Conservation (phyloP, 2,888 invertebrate species). For the Drosophila mayaguana region DNA sequence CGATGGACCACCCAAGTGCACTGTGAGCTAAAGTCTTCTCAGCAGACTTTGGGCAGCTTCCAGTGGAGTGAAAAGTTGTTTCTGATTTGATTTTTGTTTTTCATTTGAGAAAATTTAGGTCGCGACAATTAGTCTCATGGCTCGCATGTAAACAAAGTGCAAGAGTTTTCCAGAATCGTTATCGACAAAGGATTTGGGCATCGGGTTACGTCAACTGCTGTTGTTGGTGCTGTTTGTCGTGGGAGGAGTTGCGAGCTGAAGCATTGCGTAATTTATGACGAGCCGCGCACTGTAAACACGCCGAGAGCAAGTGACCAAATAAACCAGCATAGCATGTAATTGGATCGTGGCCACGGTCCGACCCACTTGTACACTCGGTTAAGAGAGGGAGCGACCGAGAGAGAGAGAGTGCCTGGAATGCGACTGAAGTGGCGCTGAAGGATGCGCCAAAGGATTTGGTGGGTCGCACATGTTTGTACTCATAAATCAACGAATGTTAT, state of each 20-base stretch:
- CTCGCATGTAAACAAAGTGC: conserved; percentile 68
- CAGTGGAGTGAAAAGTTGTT: neutral
- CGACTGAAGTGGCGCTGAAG: conserved; percentile 76
- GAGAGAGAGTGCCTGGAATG: too few species aligned
- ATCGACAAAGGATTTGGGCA: conserved; percentile 69
- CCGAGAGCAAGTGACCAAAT: conserved; percentile 51
- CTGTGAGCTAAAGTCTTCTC: neutral
- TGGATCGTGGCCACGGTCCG: conserved; percentile 50
- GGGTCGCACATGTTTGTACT: conserved; percentile 85
- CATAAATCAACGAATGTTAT: conserved; percentile 84
- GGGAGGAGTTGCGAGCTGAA: conserved; percentile 21
- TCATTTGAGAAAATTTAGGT: neutral
- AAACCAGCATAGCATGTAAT: conserved; percentile 69
- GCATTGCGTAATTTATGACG: conserved; percentile 77
- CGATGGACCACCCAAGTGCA: conserved; percentile 59
- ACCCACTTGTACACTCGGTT: conserved; percentile 42
- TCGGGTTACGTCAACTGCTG: conserved; percentile 54
- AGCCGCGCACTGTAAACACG: conserved; percentile 78
- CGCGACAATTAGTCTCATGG: conserved; percentile 74
- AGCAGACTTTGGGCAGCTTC: conserved; percentile 17
- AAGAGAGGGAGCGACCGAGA: too few species aligned
- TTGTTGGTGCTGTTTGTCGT: conserved; percentile 12
- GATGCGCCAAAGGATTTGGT: conserved; percentile 71
- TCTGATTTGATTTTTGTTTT: neutral
- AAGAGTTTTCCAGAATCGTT: conserved; percentile 71